Evolutionary conservation across 2,113 vertebrate genomes (phyloP).

Genomic region (Toxostoma redivivum): DNA sequence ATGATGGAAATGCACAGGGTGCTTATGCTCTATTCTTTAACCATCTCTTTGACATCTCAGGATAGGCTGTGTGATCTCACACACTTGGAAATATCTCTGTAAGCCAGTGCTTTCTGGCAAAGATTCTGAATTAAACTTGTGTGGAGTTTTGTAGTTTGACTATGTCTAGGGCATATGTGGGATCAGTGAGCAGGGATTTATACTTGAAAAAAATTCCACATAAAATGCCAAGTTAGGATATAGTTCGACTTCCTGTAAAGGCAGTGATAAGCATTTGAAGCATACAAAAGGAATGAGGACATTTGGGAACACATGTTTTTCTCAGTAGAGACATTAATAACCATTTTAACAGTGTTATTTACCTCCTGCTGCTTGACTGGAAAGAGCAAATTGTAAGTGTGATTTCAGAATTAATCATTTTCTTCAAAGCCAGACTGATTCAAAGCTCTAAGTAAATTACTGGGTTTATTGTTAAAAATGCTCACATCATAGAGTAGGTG

Average conservation of each 20-base stretch:
- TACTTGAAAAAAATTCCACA: neutral
- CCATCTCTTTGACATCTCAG: neutral
- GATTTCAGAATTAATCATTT: neutral
- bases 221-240: neutral
- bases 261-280: neutral
- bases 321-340: neutral
- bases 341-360: neutral
- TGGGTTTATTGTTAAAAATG: neutral
- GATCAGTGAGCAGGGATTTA: neutral
- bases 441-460: neutral
- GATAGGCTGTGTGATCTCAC: neutral
- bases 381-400: neutral
- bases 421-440: neutral
- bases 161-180: neutral
- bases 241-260: neutral
- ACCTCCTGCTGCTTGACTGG: neutral
- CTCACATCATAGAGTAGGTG: neutral
- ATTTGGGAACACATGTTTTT: neutral
- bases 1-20: neutral
- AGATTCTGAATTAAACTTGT: neutral
- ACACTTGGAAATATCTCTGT: neutral
- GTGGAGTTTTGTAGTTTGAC: neutral
- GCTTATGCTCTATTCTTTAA: neutral
- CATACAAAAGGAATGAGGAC: neutral
- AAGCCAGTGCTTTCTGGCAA: neutral